Evolutionary conservation across 35 echinoderm and acorn worm species (phyloP), one percentile per base, ranked within the genome.

Genomic region (Eucidaris tribuloides): DNA sequence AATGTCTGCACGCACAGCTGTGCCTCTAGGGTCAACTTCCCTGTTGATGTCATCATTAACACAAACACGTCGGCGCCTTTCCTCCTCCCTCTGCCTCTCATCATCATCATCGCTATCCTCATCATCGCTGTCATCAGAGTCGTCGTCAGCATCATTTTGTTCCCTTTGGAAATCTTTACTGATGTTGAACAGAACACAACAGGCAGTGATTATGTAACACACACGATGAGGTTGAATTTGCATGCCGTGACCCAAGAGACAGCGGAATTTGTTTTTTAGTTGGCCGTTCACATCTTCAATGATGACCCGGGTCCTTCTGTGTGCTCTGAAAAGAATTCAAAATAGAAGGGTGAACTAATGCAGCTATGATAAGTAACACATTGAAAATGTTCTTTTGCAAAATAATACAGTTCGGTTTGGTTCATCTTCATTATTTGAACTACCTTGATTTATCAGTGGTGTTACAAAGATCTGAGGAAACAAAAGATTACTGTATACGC

Each of bases 141-240:
- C 11, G n/a, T 70, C 64, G 4, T 70, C 64, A 5, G 3, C 64
- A 70, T 5, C n/a, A 9, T 3, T 22, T 6, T 4, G 4, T 30
- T 70, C 64, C 64, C n/a, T 70, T 38, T 70, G 27, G 4, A 86
- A 58, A 11, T 86, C 60, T 65, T 86, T 92, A 30, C 90, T 92
- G 27, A 92, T 86, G 62, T 92, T 92, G 64, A 92, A 92, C 7
- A 92, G 62, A 24, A 92, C 90, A 46, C 90, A 92, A 38, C 77
- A 92, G 30, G 90, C 90, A n/a, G 79, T 66, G 24, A 92, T 86
- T 2, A 92, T 87, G n/a, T 86, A 39, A 62, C 77, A 86, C 32
- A 66, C 90, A 40, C 78, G 70, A 0, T 48, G 15, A 72, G 83
- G 90, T n/a, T 58, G 58, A 20, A 92, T 92, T 36, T 92, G 90